Base-by-base conservation (phyloP, 2,797 vertebrate genomes). In the Hemitrygon akajei region DNA sequence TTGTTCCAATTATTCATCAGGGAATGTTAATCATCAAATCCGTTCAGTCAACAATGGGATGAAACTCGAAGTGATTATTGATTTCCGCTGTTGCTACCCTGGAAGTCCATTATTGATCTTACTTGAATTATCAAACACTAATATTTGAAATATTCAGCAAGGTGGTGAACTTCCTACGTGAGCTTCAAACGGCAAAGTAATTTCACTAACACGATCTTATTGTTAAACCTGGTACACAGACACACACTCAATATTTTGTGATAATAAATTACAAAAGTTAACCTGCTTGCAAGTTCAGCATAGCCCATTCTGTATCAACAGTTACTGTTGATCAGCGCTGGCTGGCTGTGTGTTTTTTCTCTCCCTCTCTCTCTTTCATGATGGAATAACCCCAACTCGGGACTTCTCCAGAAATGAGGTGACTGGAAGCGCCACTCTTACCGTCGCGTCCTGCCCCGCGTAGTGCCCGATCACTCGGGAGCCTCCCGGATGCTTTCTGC, bases 371-470 rank as follows among this genome's bases (percentile, higher is more conserved):
- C 71, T 27, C 91, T 58, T 16, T 75, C 10, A 92, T 27, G 25
- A 92, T 18, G 16, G 71, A 75, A 37, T 71, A 76, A 14, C 7
- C 18, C 58, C 58, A 69, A 89, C 58, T 4, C 63, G 66, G 22
- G 71, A 37, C 82, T 37, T 37, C 3, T 7, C 63, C 86, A 37
- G 60, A 34, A 66, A 87, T 27, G 30, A 77, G 86, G 79, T 37
- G 94, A 3, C 60, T 47, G 10, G 94, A 94, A 86, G 93, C 84
- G 40, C 86, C 94, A 63, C 34, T 16, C 97, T 97, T 96, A 97
- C 97, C 95, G 96, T 97, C 81, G 96, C 96, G 75, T 97, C 97
- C 84, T 96, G 95, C 0, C 97, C 96, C 16, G 97, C 96, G 58
- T 94, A 96, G 95, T 97, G 96, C 77, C 82, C 95, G 95, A 97